Base-by-base conservation (phyloP, 2,888 invertebrate species). In the Microchrysa polita region DNA sequence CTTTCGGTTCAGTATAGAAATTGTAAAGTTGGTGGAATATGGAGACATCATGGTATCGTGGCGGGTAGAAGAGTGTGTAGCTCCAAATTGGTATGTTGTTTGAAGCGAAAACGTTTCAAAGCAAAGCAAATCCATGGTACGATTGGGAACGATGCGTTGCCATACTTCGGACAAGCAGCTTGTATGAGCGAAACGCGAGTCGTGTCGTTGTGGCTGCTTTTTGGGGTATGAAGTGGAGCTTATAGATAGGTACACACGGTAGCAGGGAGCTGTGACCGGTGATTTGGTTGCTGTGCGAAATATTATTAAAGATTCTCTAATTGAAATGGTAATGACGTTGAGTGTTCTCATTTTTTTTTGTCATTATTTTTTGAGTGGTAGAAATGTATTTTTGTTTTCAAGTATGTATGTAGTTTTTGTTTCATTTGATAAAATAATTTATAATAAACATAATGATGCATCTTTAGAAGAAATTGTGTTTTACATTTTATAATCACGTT, bases 171-270 rank as follows among this genome's bases (percentile, higher is more conserved):
- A n/a, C n/a, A n/a, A n/a, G n/a, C 7, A 34, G 27, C 7, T 34
- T 7, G 27, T 34, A 34, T 2, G n/a, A n/a, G 42, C 12, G 12
- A 42, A 12, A 12, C 42, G 42, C 7, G 42, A 42, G 42, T 12
- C 7, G 42, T 42, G 42, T 7, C 2, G 2, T 48, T 48, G 48
- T 48, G 12, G 48, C 5, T 12, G 12, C 48, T 7, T 48, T 48
- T 48, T n/a, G 48, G 12, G 48, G 16, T 48, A n/a, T 48, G 48
- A 48, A 55, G 55, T 16, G 55, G 55, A 55, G 55, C 55, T 55
- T 20, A 18, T n/a, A n/a, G n/a, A n/a, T n/a, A 20, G 18, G 55
- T 10, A 10, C 55, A 20, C 2, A 10, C 20, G 20, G 55, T 55
- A 20, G 55, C 20, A 16, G 55, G 20, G 55, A 10, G 22, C 55